Conservation (phyloP, 2,797 vertebrate species). For the Sylvia borin region DNA sequence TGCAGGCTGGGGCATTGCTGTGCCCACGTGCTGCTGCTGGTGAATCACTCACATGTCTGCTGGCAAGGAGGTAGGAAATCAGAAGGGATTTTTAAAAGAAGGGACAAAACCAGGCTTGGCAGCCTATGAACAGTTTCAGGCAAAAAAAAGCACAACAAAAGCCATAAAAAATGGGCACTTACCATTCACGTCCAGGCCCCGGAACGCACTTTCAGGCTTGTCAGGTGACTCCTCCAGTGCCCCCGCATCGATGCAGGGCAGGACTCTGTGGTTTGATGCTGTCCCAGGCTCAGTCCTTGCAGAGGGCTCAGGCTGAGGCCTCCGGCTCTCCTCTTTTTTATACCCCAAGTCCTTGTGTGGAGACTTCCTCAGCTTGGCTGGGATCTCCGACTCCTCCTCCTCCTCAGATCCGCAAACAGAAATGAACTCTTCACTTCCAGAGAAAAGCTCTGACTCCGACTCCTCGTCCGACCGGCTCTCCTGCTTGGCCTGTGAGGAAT, state of each 20-base stretch:
- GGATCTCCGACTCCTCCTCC: constrained; percentile 80
- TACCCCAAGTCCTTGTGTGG: constrained; percentile 91
- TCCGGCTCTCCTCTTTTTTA: constrained; percentile 93
- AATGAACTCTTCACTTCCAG: constrained; percentile 96
- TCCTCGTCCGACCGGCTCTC: constrained; percentile 89
- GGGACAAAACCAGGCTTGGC: neutral
- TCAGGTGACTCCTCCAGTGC: constrained; percentile 74
- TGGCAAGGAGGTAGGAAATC: neutral
- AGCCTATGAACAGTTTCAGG: neutral
- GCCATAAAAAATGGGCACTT: neutral
- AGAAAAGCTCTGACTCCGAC: constrained; percentile 96
- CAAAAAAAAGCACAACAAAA: neutral
- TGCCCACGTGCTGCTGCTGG: neutral
- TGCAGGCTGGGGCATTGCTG: neutral
- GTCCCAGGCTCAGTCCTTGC: constrained; percentile 77
- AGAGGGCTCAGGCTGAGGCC: constrained; percentile 86
- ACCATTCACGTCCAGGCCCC: constrained; percentile 88
- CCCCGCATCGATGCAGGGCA: constrained; percentile 73
- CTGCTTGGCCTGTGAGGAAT: constrained; percentile 86
- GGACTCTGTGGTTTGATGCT: constrained; percentile 82
- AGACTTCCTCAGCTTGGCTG: constrained; percentile 88
- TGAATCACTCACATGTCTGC: fast-evolving
- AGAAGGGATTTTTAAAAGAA: neutral
- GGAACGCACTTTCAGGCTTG: constrained; percentile 74
- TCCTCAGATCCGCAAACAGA: constrained; percentile 95